Evolutionary conservation across 2,113 vertebrate species (phyloP).

Genomic region (Arvicanthis niloticus): DNA sequence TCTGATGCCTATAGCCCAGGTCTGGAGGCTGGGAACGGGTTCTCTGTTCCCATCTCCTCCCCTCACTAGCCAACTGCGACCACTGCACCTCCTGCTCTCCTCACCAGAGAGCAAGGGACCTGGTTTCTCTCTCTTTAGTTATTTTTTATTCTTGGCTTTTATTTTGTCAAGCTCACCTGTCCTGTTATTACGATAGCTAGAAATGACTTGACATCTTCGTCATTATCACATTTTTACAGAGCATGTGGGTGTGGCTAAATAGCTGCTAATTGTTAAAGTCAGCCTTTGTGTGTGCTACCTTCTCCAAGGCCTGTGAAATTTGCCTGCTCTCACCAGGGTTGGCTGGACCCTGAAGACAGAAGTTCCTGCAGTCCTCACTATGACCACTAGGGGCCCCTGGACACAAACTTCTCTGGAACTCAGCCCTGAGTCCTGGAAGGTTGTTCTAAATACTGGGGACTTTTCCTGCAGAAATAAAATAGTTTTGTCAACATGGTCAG

Average conservation of each 20-base stretch:
- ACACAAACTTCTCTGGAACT: not conserved
- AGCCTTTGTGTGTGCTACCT: not conserved
- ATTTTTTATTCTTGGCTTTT: not conserved
- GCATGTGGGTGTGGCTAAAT: no score
- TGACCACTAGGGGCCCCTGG: not conserved
- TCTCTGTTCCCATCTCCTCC: not conserved
- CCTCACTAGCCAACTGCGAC: not conserved
- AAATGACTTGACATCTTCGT: not conserved
- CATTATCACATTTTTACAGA: not conserved
- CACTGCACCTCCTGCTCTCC: not conserved
- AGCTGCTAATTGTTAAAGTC: not conserved
- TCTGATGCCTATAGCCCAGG: not conserved
- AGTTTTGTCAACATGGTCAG: not conserved
- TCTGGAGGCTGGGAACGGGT: not conserved
- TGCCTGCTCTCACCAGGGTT: accelerated
- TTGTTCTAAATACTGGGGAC: not conserved
- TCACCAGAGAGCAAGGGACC: not conserved
- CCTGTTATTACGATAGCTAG: not conserved
- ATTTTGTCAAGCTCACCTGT: not conserved
- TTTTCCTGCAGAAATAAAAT: conserved; percentile 49
- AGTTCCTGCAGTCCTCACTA: not conserved
- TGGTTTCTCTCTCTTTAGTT: not conserved
- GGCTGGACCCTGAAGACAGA: not conserved
- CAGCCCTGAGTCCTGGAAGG: not conserved
- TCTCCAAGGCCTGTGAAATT: not conserved